Conservation (phyloP, 2,888 invertebrate genomes). For the Campoplex capitator region DNA sequence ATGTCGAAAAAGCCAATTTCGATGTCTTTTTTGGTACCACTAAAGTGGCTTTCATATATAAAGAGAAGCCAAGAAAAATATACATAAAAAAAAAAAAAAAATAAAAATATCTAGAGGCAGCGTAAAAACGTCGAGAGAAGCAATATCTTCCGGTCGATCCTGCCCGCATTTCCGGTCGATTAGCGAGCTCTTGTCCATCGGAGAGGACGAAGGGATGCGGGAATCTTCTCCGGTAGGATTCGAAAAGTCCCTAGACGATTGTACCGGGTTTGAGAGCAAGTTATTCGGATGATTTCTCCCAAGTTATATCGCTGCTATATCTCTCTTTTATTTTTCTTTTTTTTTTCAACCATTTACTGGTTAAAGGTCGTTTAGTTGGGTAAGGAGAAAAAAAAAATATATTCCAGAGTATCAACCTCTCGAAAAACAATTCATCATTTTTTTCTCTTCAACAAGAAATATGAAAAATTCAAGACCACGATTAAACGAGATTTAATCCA, state of each 20-base stretch:
- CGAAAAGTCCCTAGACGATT: constrained; percentile 56
- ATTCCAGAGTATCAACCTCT: not conserved
- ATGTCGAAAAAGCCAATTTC: not conserved
- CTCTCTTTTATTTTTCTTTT: not conserved
- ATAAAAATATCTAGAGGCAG: not conserved
- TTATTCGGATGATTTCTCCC: constrained; percentile 21
- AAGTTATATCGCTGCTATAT: constrained; percentile 2
- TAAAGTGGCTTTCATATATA: not conserved
- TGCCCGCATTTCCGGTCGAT: constrained; percentile 75
- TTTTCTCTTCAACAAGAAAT: not conserved
- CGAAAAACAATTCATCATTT: not conserved
- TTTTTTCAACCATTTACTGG: not conserved
- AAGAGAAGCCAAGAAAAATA: not conserved
- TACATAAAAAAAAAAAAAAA: not conserved
- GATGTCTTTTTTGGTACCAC: not conserved
- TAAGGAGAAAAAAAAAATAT: not conserved
- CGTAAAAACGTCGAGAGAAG: constrained; percentile 41
- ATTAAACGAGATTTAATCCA: constrained; percentile 10
- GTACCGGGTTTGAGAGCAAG: constrained; percentile 57
- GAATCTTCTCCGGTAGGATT: constrained; percentile 33
- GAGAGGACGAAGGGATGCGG: constrained; percentile 18
- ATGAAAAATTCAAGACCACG: constrained; percentile 43
- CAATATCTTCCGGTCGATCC: constrained; percentile 72
- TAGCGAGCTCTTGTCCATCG: constrained; percentile 63
- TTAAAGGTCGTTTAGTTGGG: not conserved